These are phyloP conservation scores for Sycophila texana DNA, from an alignment of 2,888 invertebrate species.

Conservation along the genomic window DNA sequence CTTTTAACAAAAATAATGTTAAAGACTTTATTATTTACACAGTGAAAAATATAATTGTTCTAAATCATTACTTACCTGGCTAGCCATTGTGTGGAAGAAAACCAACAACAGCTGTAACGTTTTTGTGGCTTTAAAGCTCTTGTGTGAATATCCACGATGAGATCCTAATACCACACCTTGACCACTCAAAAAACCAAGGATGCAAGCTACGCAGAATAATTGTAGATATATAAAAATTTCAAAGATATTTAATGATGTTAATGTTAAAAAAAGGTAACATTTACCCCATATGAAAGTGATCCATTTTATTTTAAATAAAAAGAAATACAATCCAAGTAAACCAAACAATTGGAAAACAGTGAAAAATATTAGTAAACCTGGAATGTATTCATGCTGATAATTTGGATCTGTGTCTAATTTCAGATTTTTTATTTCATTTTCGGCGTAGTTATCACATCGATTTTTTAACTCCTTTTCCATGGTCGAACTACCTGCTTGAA, in stretches of 20 bases:
- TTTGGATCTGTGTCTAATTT: slow-evolving; percentile 29
- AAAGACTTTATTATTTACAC: too few relatives aligned
- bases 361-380: background rate
- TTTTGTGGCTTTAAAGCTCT: slow-evolving; percentile 84
- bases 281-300: slow-evolving; percentile 42
- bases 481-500: too few relatives aligned
- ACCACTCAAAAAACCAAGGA: background rate
- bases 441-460: slow-evolving; percentile 22
- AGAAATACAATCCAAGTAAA: slow-evolving; percentile 20
- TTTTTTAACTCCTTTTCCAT: background rate
- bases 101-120: slow-evolving; percentile 72
- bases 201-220: background rate
- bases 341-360: background rate
- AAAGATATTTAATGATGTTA: background rate
- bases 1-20: too few relatives aligned
- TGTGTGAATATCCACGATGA: slow-evolving; percentile 88
- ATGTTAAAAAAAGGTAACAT: background rate
- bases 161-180: slow-evolving; percentile 88
- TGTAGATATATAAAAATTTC: background rate
- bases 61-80: slow-evolving; percentile 19
- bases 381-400: slow-evolving; percentile 12
- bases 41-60: too few relatives aligned
- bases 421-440: background rate
- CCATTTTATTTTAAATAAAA: background rate
- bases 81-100: slow-evolving; percentile 35